Evolutionary conservation across 2,888 invertebrate genomes (phyloP).

Genomic region (Nudaria mundana): DNA sequence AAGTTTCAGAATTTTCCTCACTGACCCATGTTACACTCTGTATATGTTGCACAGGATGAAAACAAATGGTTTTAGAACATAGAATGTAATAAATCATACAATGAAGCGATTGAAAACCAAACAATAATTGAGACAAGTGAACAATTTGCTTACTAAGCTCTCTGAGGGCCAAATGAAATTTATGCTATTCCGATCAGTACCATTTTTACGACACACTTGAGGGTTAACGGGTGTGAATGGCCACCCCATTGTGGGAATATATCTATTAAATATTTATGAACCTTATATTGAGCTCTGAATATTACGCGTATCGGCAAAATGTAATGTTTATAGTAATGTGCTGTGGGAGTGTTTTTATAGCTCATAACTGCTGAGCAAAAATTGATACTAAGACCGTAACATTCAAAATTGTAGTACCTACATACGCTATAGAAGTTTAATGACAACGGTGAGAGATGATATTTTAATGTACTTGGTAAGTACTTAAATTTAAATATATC

Average conservation of each 20-base stretch:
- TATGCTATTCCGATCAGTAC: constrained; percentile 70
- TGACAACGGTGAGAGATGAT: constrained; percentile 6
- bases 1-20: too few relatives aligned
- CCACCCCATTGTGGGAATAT: constrained; percentile 79
- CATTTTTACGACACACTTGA: constrained; percentile 63
- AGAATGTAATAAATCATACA: too few relatives aligned
- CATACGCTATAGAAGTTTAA: constrained; percentile 13
- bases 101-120: constrained; percentile 34
- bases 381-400: constrained; percentile 35
- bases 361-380: constrained; percentile 36
- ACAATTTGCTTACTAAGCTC: constrained; percentile 66
- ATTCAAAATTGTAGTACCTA: constrained; percentile 24
- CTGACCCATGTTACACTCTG: too few relatives aligned
- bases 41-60: too few relatives aligned
- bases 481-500: background rate
- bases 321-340: constrained; percentile 50
- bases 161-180: constrained; percentile 56
- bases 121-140: constrained; percentile 56
- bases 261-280: constrained; percentile 78
- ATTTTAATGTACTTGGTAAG: background rate
- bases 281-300: constrained; percentile 53
- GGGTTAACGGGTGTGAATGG: constrained; percentile 74
- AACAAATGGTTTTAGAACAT: too few relatives aligned
- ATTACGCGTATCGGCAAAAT: constrained; percentile 50
- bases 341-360: constrained; percentile 44